phyloP scores from a whole-genome alignment of 2,113 vertebrate species.

The Paedocypris sp. region DNA sequence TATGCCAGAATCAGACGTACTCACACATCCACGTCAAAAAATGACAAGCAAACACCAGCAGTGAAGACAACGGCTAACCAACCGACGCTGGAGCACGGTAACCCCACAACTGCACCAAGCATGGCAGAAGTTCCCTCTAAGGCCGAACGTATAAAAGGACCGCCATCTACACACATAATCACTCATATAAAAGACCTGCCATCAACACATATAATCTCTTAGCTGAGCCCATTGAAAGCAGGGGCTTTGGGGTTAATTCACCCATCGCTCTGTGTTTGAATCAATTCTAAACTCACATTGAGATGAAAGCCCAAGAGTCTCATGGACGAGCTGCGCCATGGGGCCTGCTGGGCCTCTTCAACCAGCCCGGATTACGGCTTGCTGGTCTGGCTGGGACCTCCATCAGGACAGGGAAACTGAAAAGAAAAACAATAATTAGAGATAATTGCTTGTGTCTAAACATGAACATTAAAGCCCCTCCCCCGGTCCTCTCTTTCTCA shows the following conservation, averaged over 20 bases:
- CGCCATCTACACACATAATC: conserved; percentile 99
- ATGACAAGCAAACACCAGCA: no score
- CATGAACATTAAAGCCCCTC: conserved; percentile 88
- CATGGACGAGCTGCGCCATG: conserved; percentile 64
- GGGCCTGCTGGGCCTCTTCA: conserved; percentile 80
- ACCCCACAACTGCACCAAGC: conserved; percentile 75
- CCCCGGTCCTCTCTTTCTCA: conserved; percentile 42
- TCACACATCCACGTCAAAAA: no score
- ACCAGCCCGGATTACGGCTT: conserved; percentile 89
- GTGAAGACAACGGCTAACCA: conserved; percentile 16
- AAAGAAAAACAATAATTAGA: conserved; percentile 99
- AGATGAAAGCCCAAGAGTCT: conserved; percentile 89
- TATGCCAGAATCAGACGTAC: no score
- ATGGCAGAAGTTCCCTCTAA: conserved; percentile 80
- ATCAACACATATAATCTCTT: conserved; percentile 99
- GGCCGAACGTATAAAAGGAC: conserved; percentile 81
- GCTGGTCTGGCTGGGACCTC: conserved; percentile 86
- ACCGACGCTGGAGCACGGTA: no score
- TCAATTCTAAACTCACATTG: conserved; percentile 96
- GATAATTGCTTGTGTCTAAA: conserved; percentile 99
- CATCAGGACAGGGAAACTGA: conserved; percentile 93
- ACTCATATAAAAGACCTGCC: conserved; percentile 85
- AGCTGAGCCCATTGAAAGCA: conserved; percentile 94
- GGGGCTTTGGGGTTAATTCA: conserved; percentile 95
- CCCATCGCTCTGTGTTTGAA: conserved; percentile 97